Conservation (phyloP, 2,113 vertebrate species). For the Pachyramphus minor region DNA sequence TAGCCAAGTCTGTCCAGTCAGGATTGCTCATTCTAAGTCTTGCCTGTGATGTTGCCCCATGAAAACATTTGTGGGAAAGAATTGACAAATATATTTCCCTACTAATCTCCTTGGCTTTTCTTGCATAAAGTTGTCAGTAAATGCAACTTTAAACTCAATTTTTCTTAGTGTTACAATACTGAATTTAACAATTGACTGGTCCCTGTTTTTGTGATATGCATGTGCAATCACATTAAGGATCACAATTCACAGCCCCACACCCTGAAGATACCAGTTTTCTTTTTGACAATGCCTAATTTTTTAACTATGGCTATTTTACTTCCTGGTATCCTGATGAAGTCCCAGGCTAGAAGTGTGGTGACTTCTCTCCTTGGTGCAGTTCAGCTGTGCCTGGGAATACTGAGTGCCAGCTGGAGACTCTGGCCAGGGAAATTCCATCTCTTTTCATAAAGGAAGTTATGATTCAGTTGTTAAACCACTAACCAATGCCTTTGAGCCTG, state of each 20-base stretch:
- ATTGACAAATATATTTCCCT: not conserved
- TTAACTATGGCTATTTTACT: not conserved
- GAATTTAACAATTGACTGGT: not conserved
- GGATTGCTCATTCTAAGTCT: not conserved
- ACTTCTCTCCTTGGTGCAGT: not conserved
- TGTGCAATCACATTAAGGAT: not conserved
- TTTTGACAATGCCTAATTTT: not conserved
- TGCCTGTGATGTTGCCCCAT: not conserved
- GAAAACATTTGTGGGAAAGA: not conserved
- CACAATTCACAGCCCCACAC: not conserved
- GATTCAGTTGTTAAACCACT: not conserved
- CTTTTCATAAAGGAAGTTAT: not conserved
- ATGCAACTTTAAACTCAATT: not conserved
- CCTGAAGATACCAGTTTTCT: fast-evolving
- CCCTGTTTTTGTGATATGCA: fast-evolving
- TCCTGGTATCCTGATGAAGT: not conserved
- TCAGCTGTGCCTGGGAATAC: not conserved
- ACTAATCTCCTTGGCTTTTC: not conserved
- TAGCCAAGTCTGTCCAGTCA: not conserved
- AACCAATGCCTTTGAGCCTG: too few relatives aligned
- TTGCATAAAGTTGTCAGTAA: not conserved
- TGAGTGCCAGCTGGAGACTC: not conserved
- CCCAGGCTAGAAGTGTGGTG: not conserved
- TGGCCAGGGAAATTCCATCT: not conserved
- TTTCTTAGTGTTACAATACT: not conserved